Evolutionary conservation across 2,888 invertebrate species (phyloP).

Genomic region (Xestobium rufovillosum): DNA sequence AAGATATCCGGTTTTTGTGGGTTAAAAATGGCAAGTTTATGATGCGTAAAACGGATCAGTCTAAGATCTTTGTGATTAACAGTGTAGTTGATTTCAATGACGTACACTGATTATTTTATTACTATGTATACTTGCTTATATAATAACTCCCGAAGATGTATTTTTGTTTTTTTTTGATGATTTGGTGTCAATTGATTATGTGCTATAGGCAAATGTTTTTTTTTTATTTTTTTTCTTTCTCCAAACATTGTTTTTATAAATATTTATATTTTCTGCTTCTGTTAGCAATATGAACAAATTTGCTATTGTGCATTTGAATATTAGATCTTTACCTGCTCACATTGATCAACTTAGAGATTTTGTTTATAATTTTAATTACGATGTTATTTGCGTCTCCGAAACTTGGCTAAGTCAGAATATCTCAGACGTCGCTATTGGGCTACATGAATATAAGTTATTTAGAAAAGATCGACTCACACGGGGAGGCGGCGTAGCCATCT

Average conservation of each 20-base stretch:
- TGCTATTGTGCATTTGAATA: neutral
- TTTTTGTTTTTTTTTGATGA: no score
- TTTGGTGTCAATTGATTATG: no score
- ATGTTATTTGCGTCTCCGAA: neutral
- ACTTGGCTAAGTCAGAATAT: neutral
- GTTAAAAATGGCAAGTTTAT: neutral
- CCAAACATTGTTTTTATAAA: neutral
- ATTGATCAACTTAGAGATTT: neutral
- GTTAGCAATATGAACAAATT: neutral
- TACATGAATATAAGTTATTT: neutral
- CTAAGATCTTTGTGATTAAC: neutral
- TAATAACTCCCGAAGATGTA: no score
- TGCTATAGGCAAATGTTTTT: no score
- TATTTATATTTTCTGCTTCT: neutral
- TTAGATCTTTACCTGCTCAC: neutral
- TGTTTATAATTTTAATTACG: neutral
- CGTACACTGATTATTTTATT: neutral
- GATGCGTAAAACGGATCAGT: neutral
- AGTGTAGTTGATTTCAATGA: neutral
- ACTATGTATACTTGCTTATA: neutral
- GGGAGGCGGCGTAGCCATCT: neutral
- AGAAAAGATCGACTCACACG: neutral
- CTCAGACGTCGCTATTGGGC: neutral
- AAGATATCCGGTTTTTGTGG: neutral
- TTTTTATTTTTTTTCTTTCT: neutral